Conservation (phyloP, 2,113 vertebrate species). For the Sphaerodactylus townsendi region DNA sequence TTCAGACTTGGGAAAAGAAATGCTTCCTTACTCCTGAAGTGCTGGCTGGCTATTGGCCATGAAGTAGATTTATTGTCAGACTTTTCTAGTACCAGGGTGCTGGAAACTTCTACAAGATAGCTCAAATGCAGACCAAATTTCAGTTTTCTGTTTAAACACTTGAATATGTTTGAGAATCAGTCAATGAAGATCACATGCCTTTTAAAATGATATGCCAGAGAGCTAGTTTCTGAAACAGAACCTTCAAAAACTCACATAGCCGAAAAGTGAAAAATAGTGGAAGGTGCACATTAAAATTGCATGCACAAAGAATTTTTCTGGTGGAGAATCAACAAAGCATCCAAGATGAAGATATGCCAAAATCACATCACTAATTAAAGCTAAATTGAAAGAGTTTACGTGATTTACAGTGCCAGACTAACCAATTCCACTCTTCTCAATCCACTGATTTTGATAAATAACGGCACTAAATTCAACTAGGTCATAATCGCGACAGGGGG, state of each 20-base stretch:
- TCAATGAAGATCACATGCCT: not conserved
- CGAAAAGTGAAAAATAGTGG: slow-evolving; percentile 1
- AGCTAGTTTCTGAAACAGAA: not conserved
- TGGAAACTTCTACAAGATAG: too few species aligned
- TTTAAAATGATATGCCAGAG: slow-evolving; percentile 3
- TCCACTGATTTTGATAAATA: not conserved
- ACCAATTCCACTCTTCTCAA: not conserved
- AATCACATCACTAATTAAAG: not conserved
- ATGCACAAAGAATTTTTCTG: not conserved
- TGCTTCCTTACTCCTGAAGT: too few species aligned
- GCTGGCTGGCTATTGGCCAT: too few species aligned
- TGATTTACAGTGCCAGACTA: not conserved
- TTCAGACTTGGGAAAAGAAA: too few species aligned
- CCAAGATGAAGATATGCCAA: not conserved
- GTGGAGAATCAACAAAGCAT: not conserved
- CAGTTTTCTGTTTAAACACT: not conserved
- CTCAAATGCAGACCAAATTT: not conserved
- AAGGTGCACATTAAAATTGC: not conserved
- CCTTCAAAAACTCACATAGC: not conserved
- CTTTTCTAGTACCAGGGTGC: too few species aligned
- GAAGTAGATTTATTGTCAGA: too few species aligned
- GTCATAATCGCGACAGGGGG: too few species aligned
- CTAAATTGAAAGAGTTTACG: not conserved
- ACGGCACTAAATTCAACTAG: too few species aligned
- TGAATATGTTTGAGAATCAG: not conserved